Evolutionary conservation across 2,113 vertebrate genomes (phyloP).

Genomic region (Potamarius usumacintae): DNA sequence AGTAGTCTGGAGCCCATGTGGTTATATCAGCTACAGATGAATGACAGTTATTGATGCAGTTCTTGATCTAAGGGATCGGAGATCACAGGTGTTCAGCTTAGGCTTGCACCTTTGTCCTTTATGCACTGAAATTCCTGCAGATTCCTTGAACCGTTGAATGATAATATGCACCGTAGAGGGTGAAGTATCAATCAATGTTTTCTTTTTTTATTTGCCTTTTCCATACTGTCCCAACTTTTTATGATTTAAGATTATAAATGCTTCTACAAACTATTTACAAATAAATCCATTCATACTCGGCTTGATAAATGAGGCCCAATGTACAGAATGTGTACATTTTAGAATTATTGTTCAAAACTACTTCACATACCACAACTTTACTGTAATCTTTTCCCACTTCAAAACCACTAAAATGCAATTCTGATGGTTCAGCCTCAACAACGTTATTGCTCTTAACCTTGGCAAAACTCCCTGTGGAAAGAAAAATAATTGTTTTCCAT

Average conservation of each 20-base stretch:
- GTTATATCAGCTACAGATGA: too few species aligned
- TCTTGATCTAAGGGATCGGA: too few species aligned
- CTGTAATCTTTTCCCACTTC: conserved; percentile 77
- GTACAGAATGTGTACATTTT: background rate
- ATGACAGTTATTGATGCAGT: too few species aligned
- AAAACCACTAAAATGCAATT: conserved; percentile 89
- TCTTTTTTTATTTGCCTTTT: too few species aligned
- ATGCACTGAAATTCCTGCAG: too few species aligned
- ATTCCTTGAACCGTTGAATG: too few species aligned
- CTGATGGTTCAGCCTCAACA: conserved; percentile 81
- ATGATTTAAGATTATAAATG: background rate
- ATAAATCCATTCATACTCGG: background rate
- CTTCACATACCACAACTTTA: conserved; percentile 75
- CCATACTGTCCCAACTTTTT: too few species aligned
- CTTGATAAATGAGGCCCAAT: background rate
- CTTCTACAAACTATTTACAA: background rate
- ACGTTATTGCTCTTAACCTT: conserved; percentile 74
- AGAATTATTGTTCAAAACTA: background rate
- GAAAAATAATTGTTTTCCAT: background rate
- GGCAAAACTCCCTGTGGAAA: conserved; percentile 76
- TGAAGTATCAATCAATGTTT: too few species aligned
- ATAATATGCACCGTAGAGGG: too few species aligned
- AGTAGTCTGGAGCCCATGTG: too few species aligned
- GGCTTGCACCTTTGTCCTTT: too few species aligned
- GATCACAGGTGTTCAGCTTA: too few species aligned